phyloP scores from a whole-genome alignment of 2,113 vertebrate genomes.

The Sclerurus mexicanus region DNA sequence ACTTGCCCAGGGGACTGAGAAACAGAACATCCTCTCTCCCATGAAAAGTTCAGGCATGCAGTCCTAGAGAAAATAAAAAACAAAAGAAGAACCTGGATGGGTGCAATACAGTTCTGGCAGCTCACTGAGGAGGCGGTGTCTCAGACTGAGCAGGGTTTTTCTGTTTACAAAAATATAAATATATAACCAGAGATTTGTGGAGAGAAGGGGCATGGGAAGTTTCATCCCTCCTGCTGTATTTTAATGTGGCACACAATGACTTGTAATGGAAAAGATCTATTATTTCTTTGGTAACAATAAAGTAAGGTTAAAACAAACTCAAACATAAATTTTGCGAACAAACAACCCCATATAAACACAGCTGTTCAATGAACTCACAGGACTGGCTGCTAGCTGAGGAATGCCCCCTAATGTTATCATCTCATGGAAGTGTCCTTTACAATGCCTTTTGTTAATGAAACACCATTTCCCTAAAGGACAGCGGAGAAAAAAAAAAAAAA shows the following conservation, averaged over 20 bases:
- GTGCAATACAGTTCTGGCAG: background rate
- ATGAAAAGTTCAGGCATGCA: background rate
- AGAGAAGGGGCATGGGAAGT: background rate
- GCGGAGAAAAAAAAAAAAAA: background rate
- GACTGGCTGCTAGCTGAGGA: background rate
- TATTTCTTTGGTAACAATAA: conserved; percentile 44
- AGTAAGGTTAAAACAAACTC: conserved; percentile 56
- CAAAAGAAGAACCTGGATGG: background rate
- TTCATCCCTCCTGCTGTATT: conserved; percentile 10
- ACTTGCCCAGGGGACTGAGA: background rate
- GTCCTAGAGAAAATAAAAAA: background rate
- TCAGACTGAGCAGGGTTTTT: fast-evolving
- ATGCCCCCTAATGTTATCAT: conserved; percentile 49
- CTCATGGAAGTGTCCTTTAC: background rate
- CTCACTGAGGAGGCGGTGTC: fast-evolving
- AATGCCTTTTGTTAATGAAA: background rate
- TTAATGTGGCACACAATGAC: background rate
- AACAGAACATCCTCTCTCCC: background rate
- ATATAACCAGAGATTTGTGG: background rate
- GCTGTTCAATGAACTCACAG: conserved; percentile 13
- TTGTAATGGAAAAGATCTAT: conserved; percentile 46
- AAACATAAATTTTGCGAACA: conserved; percentile 54
- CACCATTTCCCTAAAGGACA: background rate
- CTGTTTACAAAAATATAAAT: background rate
- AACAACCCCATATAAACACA: conserved; percentile 51